Conservation (phyloP, 2,888 invertebrate genomes). For the Trissoscelio sp. region DNA sequence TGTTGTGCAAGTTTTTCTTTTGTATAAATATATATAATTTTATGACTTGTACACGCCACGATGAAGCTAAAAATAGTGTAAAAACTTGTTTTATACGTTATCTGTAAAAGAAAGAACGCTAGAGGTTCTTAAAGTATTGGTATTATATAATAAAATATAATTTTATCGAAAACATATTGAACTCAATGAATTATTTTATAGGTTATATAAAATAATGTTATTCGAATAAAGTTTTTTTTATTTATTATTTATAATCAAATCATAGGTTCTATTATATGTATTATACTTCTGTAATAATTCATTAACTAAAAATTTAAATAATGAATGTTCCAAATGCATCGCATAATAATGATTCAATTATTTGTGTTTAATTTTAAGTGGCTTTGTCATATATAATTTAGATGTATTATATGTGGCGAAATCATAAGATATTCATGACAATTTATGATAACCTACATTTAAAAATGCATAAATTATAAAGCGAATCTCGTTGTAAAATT, state of each 20-base stretch:
- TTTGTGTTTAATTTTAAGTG: background rate
- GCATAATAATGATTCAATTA: background rate
- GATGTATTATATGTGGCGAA: too few species aligned
- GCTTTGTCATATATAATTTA: too few species aligned
- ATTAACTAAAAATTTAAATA: too few species aligned
- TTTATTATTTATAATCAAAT: too few species aligned
- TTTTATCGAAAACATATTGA: too few species aligned
- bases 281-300: too few species aligned
- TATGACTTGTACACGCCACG: background rate
- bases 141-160: too few species aligned
- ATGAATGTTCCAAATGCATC: too few species aligned
- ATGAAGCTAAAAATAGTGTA: background rate
- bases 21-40: background rate
- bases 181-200: background rate
- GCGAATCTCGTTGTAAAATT: constrained; percentile 7
- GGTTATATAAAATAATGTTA: background rate
- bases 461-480: constrained; percentile 17
- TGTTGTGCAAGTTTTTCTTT: background rate
- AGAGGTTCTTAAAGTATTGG: too few species aligned
- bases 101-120: background rate
- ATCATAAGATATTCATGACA: background rate
- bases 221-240: background rate
- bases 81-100: background rate
- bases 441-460: constrained; percentile 28
- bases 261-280: too few species aligned